These are phyloP conservation scores for Hemitrygon akajei DNA, from an alignment of 2,797 vertebrate species.

Conservation along the genomic window DNA sequence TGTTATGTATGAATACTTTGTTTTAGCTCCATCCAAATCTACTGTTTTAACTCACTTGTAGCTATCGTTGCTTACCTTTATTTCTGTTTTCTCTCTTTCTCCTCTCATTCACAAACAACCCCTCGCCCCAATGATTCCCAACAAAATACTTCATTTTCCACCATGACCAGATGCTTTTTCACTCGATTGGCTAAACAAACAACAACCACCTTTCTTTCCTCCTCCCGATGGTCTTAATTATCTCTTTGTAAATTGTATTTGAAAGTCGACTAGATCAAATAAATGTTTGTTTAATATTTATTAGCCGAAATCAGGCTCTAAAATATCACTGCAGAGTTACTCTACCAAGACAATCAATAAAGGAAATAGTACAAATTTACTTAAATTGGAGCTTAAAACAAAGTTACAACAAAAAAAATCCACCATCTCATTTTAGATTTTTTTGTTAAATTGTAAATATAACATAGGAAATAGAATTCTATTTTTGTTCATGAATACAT, in stretches of 20 bases:
- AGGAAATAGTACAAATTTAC: slow-evolving; percentile 49
- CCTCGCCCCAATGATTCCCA: not conserved
- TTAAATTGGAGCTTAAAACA: slow-evolving; percentile 74
- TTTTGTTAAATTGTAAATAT: slow-evolving; percentile 86
- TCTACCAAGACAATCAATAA: slow-evolving; percentile 78
- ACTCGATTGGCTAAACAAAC: slow-evolving; percentile 66
- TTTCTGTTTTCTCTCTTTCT: not conserved
- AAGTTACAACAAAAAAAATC: slow-evolving; percentile 62
- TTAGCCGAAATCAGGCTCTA: slow-evolving; percentile 83
- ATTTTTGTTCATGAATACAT: slow-evolving; percentile 90
- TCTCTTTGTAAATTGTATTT: slow-evolving; percentile 75
- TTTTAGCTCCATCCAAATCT: slow-evolving; percentile 86
- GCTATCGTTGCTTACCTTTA: not conserved
- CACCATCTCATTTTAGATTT: slow-evolving; percentile 80
- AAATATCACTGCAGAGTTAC: slow-evolving; percentile 75
- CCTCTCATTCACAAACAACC: not conserved
- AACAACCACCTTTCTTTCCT: slow-evolving; percentile 63
- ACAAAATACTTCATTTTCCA: not conserved
- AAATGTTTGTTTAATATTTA: slow-evolving; percentile 34
- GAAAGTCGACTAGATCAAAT: slow-evolving; percentile 46
- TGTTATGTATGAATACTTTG: slow-evolving; percentile 89
- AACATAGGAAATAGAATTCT: slow-evolving; percentile 94
- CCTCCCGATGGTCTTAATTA: slow-evolving; percentile 62
- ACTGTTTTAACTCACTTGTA: slow-evolving; percentile 41
- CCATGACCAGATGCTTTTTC: slow-evolving; percentile 57